These are phyloP conservation scores for Alligator sinensis DNA, from an alignment of 2,113 vertebrate species.

Conservation along the genomic window DNA sequence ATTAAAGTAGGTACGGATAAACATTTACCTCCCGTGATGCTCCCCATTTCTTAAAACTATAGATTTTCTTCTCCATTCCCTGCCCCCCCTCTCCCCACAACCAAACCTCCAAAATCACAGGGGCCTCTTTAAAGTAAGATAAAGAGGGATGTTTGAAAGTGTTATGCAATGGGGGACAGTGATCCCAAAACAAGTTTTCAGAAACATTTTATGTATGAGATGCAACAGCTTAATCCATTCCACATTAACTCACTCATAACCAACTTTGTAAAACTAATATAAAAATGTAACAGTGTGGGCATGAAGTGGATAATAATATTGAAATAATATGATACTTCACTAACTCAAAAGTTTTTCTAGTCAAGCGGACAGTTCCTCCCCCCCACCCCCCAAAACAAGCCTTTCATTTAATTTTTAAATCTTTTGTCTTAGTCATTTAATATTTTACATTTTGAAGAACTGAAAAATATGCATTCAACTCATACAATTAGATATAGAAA, in stretches of 20 bases:
- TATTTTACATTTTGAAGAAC: neutral
- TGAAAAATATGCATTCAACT: too few species aligned
- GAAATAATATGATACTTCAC: neutral
- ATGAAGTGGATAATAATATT: too few species aligned
- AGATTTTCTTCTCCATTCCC: too few species aligned
- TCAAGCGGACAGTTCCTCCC: too few species aligned
- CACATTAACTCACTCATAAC: neutral
- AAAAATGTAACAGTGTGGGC: neutral
- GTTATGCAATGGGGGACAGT: neutral
- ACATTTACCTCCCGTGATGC: neutral
- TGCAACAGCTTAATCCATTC: neutral
- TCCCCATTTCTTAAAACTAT: neutral
- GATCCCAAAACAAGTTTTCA: neutral
- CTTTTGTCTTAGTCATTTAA: neutral
- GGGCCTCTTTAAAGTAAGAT: neutral
- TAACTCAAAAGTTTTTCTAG: neutral
- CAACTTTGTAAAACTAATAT: neutral
- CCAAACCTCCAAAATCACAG: neutral
- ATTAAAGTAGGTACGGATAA: neutral
- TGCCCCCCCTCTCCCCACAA: neutral
- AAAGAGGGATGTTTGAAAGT: neutral
- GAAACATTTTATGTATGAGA: neutral
- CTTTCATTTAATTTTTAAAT: neutral
- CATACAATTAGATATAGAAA: neutral
- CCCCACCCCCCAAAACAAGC: neutral